These are phyloP conservation scores for Notarius lentiginosus DNA, from an alignment of 2,113 vertebrate genomes.

Conservation along the genomic window DNA sequence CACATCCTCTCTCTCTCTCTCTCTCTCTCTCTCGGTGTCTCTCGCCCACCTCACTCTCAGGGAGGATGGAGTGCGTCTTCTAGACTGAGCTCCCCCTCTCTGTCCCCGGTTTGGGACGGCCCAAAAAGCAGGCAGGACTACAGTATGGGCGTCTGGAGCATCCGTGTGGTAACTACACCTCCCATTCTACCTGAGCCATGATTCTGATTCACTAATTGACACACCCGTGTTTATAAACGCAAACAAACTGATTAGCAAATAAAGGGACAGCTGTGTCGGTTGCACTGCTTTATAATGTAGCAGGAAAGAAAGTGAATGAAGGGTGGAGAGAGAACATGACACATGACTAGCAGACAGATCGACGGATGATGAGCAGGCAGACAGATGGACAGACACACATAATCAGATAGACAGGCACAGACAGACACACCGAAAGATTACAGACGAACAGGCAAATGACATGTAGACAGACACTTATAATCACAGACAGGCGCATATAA, in stretches of 20 bases:
- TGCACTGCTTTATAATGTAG: background rate
- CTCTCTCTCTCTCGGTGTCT: slow-evolving; percentile 78
- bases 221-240: background rate
- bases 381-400: background rate
- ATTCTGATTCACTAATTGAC: background rate
- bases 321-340: background rate
- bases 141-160: slow-evolving; percentile 95
- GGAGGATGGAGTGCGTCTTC: slow-evolving; percentile 96
- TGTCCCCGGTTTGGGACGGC: slow-evolving; percentile 94
- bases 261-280: background rate
- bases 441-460: background rate
- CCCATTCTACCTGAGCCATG: background rate
- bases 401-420: background rate
- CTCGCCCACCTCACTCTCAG: slow-evolving; percentile 89
- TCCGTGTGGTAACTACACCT: slow-evolving; percentile 98
- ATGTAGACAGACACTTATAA: background rate
- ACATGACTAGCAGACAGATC: background rate
- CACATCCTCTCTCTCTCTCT: slow-evolving; percentile 68
- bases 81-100: slow-evolving; percentile 94
- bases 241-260: background rate
- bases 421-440: background rate
- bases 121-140: slow-evolving; percentile 94
- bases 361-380: background rate
- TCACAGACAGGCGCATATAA: too few relatives aligned
- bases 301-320: background rate